Percentiles rank a stretch among this genome's conserved stretches.
Evolutionary conservation across 2,888 invertebrate genomes (phyloP).

Genomic region (Chymomyza procnemis): DNA sequence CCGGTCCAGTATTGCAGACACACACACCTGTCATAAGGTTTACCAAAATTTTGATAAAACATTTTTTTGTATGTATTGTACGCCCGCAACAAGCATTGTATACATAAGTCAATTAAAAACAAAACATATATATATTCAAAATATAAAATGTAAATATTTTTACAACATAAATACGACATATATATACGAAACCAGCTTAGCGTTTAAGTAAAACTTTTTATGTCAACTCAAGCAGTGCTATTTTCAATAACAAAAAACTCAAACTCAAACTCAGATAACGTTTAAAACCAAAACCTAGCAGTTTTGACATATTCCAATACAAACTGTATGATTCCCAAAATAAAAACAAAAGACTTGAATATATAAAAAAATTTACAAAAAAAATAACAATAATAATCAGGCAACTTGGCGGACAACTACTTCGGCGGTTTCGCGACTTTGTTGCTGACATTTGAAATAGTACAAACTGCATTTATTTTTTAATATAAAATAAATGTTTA

Average conservation of each 20-base stretch:
- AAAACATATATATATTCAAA: conserved; percentile 15
- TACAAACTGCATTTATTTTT: conserved; percentile 51
- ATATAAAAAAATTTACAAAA: neutral
- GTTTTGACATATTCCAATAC: conserved; percentile 9
- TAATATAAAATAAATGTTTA: conserved; percentile 39
- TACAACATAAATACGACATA: neutral
- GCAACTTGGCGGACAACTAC: too few relatives aligned
- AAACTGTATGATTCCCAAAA: conserved; percentile 29
- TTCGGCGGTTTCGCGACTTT: too few relatives aligned
- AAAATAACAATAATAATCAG: neutral
- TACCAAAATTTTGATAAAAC: conserved; percentile 33
- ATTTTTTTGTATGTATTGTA: conserved; percentile 38
- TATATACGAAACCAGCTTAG: neutral
- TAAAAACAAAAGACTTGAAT: conserved; percentile 48
- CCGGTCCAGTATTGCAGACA: conserved; percentile 73
- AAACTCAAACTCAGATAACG: conserved; percentile 5
- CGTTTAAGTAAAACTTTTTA: neutral
- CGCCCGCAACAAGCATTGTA: conserved; percentile 10
- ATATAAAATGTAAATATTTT: neutral
- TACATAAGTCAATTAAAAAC: conserved; percentile 25
- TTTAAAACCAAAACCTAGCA: conserved; percentile 30
- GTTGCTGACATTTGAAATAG: conserved; percentile 25
- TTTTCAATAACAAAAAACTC: conserved; percentile 16
- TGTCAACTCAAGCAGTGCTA: conserved; percentile 5
- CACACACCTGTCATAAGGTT: conserved; percentile 32